Evolutionary conservation across 2,113 vertebrate genomes (phyloP).

Genomic region (Sinocyclocheilus anophthalmus): DNA sequence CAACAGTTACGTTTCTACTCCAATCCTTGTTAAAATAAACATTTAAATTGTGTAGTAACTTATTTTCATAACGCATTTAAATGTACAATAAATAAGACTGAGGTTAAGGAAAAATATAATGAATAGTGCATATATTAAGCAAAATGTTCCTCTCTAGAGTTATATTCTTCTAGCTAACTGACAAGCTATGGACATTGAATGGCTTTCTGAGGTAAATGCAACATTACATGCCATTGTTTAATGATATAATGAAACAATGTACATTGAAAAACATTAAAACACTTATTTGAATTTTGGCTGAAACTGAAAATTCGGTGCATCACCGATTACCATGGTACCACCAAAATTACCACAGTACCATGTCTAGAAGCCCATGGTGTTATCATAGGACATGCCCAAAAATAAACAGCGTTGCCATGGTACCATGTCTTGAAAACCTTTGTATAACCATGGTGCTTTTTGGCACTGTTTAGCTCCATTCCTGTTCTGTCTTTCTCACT

Average conservation of each 20-base stretch:
- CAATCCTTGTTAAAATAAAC: too few species aligned
- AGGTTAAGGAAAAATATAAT: too few species aligned
- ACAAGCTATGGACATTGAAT: too few species aligned
- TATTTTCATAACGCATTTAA: too few species aligned
- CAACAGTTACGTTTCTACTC: too few species aligned
- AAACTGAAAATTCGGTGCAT: not conserved
- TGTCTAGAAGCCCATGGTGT: not conserved
- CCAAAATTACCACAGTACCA: not conserved
- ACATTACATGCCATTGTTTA: not conserved
- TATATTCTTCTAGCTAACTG: too few species aligned
- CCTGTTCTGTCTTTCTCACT: not conserved
- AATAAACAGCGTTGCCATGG: not conserved
- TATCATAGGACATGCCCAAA: not conserved
- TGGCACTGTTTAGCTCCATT: not conserved
- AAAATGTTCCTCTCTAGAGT: too few species aligned
- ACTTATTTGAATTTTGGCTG: not conserved
- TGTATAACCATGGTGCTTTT: not conserved
- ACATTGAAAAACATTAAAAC: too few species aligned
- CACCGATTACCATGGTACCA: not conserved
- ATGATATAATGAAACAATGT: too few species aligned
- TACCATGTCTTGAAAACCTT: not conserved
- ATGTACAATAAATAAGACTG: too few species aligned
- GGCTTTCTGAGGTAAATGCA: not conserved
- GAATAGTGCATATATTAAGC: not conserved
- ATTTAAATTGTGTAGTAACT: too few species aligned